Evolutionary conservation across 2,888 invertebrate species (phyloP).

Genomic region (Protophormia terraenovae): DNA sequence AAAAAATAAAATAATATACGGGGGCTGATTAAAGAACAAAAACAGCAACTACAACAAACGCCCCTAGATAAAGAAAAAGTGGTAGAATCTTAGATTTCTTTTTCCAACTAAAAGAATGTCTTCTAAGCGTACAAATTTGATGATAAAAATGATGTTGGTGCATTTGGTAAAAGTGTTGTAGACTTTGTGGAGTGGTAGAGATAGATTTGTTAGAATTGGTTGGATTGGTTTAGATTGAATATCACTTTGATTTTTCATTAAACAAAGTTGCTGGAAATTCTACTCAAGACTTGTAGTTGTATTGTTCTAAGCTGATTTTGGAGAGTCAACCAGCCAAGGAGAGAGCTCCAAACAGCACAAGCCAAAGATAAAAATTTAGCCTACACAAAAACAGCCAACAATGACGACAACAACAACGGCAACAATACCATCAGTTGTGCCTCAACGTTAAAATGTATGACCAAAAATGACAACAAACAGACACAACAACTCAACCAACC

Average conservation of each 20-base stretch:
- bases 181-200: neutral
- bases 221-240: slow-evolving; percentile 49
- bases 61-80: slow-evolving; percentile 64
- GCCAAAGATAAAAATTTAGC: slow-evolving; percentile 28
- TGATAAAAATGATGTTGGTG: slow-evolving; percentile 19
- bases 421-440: slow-evolving; percentile 27
- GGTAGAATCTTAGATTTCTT: slow-evolving; percentile 55
- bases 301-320: neutral
- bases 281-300: slow-evolving; percentile 4
- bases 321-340: slow-evolving; percentile 19
- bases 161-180: neutral
- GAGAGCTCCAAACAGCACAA: slow-evolving; percentile 31
- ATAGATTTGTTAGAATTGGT: slow-evolving; percentile 24
- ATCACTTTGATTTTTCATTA: slow-evolving; percentile 21
- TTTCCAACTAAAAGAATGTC: neutral
- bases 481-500: slow-evolving; percentile 48
- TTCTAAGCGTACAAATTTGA: neutral
- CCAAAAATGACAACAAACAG: slow-evolving; percentile 57
- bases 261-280: slow-evolving; percentile 40
- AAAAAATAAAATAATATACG: slow-evolving; percentile 40
- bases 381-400: slow-evolving; percentile 51
- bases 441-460: slow-evolving; percentile 54
- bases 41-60: slow-evolving; percentile 40
- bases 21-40: slow-evolving; percentile 68
- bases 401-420: slow-evolving; percentile 30